These are phyloP conservation scores for Pyrgus malvae DNA, from an alignment of 2,888 invertebrate species.

Conservation along the genomic window DNA sequence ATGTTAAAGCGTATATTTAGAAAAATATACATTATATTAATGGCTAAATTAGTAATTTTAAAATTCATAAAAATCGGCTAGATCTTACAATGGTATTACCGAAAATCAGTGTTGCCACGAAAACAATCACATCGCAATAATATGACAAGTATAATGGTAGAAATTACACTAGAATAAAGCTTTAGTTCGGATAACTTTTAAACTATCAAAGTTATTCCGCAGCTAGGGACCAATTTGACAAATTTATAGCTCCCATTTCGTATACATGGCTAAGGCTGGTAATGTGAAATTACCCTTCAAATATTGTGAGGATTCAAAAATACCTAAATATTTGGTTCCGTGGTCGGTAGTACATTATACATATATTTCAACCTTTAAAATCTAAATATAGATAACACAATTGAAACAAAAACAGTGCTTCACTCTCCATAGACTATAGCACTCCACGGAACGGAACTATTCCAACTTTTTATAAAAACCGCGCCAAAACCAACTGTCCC, in stretches of 20 bases:
- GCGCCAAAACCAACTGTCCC: conserved; percentile 33
- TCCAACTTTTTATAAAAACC: conserved; percentile 21
- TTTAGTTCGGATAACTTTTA: conserved; percentile 65
- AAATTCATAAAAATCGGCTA: conserved; percentile 17
- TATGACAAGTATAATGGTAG: conserved; percentile 48
- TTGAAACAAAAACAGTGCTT: conserved; percentile 30
- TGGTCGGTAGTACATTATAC: conserved; percentile 36
- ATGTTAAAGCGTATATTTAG: conserved; percentile 3
- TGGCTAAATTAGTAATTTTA: conserved; percentile 7
- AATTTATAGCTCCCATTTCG: conserved; percentile 75
- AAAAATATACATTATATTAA: conserved; percentile 10
- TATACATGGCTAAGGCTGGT: conserved; percentile 88
- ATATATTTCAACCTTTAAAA: conserved; percentile 24
- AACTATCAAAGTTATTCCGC: conserved; percentile 57
- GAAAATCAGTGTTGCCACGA: conserved; percentile 18
- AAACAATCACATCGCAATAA: conserved; percentile 45
- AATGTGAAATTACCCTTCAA: conserved; percentile 71
- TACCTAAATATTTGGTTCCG: conserved; percentile 40
- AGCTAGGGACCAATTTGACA: conserved; percentile 65
- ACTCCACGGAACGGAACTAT: conserved; percentile 28
- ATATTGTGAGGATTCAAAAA: conserved; percentile 47
- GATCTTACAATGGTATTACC: conserved; percentile 2
- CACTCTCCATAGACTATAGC: conserved; percentile 13
- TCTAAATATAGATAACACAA: conserved; percentile 35
- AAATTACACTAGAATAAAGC: conserved; percentile 73